A percentile compares a stretch with the other conserved stretches of the same genome.
phyloP scores from a whole-genome alignment of 2,888 invertebrate genomes.

The Sinelater perroti region DNA sequence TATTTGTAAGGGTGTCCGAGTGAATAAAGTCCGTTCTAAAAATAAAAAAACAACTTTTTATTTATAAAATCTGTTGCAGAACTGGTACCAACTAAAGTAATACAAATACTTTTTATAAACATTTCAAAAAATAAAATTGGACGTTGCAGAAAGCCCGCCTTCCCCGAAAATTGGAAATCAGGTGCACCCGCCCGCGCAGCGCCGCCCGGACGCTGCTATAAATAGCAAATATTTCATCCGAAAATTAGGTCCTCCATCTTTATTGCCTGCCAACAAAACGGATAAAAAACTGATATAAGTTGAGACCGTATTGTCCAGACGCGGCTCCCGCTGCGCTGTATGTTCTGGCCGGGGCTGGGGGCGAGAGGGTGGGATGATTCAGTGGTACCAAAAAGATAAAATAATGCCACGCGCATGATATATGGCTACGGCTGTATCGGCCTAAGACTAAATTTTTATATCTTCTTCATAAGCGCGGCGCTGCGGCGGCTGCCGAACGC shows the following conservation, averaged over 20 bases:
- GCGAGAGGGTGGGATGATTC: constrained; percentile 51
- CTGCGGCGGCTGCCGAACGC: not conserved
- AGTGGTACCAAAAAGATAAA: constrained; percentile 51
- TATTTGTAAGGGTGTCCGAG: too few species aligned
- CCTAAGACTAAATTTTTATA: constrained; percentile 33
- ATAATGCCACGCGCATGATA: constrained; percentile 53
- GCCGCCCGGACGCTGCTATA: constrained; percentile 42
- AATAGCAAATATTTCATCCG: constrained; percentile 57
- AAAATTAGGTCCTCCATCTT: constrained; percentile 60
- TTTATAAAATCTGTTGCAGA: too few species aligned
- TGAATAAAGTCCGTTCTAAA: too few species aligned
- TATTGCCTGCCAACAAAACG: constrained; percentile 59
- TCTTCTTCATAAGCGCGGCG: constrained; percentile 21
- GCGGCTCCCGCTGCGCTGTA: constrained; percentile 56
- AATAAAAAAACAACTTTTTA: too few species aligned
- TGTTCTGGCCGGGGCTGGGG: constrained; percentile 49
- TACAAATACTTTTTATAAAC: too few species aligned
- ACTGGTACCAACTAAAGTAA: too few species aligned
- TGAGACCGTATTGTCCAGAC: constrained; percentile 58
- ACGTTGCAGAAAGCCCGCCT: too few species aligned
- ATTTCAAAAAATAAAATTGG: too few species aligned
- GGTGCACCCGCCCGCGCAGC: constrained; percentile 4
- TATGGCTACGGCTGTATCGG: constrained; percentile 40
- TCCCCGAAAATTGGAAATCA: too few species aligned
- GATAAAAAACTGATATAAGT: constrained; percentile 58